phyloP scores from a whole-genome alignment of 2,888 invertebrate genomes.

The Cheilosia vernalis region DNA sequence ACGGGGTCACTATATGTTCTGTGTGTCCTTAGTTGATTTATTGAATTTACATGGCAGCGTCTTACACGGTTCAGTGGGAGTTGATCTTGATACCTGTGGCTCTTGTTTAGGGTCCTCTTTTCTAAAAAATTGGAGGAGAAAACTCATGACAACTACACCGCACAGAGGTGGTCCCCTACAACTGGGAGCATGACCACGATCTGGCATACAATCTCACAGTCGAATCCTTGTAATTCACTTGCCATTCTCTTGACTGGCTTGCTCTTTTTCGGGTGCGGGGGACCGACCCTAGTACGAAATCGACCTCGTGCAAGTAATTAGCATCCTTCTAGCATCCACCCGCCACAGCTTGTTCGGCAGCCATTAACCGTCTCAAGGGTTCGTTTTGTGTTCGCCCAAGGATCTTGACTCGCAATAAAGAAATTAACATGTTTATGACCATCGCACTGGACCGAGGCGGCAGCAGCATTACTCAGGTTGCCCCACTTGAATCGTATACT shows the following conservation, averaged over 20 bases:
- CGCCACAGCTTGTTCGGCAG: slow-evolving; percentile 45
- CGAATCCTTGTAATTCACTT: slow-evolving; percentile 42
- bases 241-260: slow-evolving; percentile 35
- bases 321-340: slow-evolving; percentile 54
- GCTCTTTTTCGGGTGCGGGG: slow-evolving; percentile 17
- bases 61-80: background rate
- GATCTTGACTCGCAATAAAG: slow-evolving; percentile 73
- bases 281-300: slow-evolving; percentile 12
- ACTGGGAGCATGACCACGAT: slow-evolving; percentile 13
- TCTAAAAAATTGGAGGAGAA: slow-evolving; percentile 13
- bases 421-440: slow-evolving; percentile 75
- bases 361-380: slow-evolving; percentile 65
- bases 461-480: slow-evolving; percentile 2
- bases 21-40: background rate
- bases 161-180: background rate
- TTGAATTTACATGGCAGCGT: slow-evolving; percentile 7
- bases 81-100: background rate
- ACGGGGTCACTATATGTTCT: background rate
- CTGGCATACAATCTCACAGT: background rate
- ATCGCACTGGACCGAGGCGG: slow-evolving; percentile 47
- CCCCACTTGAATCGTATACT: slow-evolving; percentile 68
- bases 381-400: slow-evolving; percentile 64
- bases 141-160: slow-evolving; percentile 7
- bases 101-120: slow-evolving; percentile 6
- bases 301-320: slow-evolving; percentile 70